Evolutionary conservation across 1,140 invertebrate genomes (phyloP).

Genomic region (Dreissena polymorpha): DNA sequence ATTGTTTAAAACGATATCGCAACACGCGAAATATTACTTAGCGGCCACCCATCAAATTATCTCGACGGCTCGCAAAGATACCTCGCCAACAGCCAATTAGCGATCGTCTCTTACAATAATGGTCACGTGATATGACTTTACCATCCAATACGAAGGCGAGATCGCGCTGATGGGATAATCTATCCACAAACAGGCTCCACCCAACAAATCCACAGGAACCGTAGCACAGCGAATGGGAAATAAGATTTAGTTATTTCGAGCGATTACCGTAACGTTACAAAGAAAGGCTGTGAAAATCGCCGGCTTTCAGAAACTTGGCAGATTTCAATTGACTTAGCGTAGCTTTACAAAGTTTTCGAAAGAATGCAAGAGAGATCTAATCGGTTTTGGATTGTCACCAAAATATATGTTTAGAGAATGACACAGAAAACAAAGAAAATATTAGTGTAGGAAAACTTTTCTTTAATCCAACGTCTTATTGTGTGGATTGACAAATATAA

Average conservation of each 20-base stretch:
- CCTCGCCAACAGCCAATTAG: conserved; percentile 16
- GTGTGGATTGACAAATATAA: conserved; percentile 13
- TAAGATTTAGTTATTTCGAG: too few relatives aligned
- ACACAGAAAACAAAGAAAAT: conserved; percentile 54
- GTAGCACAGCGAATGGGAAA: too few relatives aligned
- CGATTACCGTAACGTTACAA: too few relatives aligned
- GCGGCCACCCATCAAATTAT: conserved; percentile 34
- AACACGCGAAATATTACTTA: conserved; percentile 6
- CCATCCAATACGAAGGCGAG: too few relatives aligned
- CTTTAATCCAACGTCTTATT: conserved; percentile 29
- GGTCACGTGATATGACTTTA: not conserved
- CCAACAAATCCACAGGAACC: too few relatives aligned
- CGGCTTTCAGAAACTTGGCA: conserved; percentile 25
- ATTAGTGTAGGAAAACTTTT: conserved; percentile 47
- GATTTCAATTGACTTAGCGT: conserved; percentile 46
- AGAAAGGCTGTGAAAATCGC: conserved; percentile 2
- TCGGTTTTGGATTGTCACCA: conserved; percentile 39
- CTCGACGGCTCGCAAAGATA: conserved; percentile 2
- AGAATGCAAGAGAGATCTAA: conserved; percentile 16
- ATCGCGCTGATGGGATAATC: too few relatives aligned
- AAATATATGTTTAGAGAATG: conserved; percentile 51
- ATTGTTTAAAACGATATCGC: conserved; percentile 15
- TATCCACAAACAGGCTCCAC: too few relatives aligned
- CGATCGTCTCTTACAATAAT: conserved; percentile 5
- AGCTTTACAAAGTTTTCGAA: conserved; percentile 17